Percentiles rank a stretch among this genome's conserved stretches.
phyloP scores from a whole-genome alignment of 2,113 vertebrate genomes.

The Lota lota region DNA sequence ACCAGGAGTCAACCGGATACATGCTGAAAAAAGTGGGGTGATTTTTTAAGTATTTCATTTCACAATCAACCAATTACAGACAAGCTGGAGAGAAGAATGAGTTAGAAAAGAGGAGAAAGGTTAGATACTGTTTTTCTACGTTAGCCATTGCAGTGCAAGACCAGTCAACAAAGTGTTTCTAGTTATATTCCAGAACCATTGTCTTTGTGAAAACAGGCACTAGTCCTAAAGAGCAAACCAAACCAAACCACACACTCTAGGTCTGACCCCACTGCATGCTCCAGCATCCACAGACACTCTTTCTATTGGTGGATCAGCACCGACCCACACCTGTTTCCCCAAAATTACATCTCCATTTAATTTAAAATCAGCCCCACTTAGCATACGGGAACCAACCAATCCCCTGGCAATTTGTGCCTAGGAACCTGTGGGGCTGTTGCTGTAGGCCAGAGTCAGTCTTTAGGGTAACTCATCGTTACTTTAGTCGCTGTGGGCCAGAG shows the following conservation, averaged over 20 bases:
- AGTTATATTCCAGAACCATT: not conserved
- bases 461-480: too few species aligned
- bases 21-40: slow-evolving; percentile 30
- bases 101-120: slow-evolving; percentile 7
- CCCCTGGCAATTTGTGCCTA: too few species aligned
- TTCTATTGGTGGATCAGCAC: not conserved
- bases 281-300: not conserved
- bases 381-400: too few species aligned
- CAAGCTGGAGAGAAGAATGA: not conserved
- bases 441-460: too few species aligned
- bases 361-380: too few species aligned
- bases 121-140: not conserved
- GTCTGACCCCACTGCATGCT: not conserved
- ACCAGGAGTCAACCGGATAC: slow-evolving; percentile 8
- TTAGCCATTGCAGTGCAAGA: too few species aligned
- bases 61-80: not conserved
- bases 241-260: not conserved
- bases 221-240: too few species aligned
- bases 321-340: not conserved
- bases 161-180: not conserved
- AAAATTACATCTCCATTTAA: not conserved
- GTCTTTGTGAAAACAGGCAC: too few species aligned
- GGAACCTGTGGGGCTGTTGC: too few species aligned
- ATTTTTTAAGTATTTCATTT: not conserved
- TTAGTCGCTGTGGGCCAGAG: too few species aligned